Percentiles rank a stretch among this genome's conserved stretches.
Conservation (phyloP, 2,113 vertebrate species). For the Cichladusa arquata region DNA sequence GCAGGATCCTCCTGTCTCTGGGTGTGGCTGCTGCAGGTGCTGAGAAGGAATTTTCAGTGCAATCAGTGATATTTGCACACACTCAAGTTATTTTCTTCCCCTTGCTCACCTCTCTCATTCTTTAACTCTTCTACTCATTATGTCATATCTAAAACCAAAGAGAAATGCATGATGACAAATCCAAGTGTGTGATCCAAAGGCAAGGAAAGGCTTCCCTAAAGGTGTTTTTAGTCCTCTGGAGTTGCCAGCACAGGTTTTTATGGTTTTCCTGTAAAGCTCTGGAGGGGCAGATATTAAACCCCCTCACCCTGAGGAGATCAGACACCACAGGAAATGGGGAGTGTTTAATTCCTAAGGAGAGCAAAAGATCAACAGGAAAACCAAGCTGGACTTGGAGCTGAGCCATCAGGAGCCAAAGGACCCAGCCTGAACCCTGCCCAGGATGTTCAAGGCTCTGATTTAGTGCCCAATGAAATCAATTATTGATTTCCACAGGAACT, state of each 20-base stretch:
- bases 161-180: not conserved
- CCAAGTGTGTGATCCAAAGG: not conserved
- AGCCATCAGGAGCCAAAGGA: not conserved
- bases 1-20: not conserved
- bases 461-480: constrained; percentile 14
- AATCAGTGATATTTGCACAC: not conserved
- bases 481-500: constrained; percentile 24
- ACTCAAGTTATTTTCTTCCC: not conserved
- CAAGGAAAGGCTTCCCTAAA: not conserved
- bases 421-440: not conserved
- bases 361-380: not conserved
- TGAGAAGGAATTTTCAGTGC: not conserved
- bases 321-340: not conserved
- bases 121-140: not conserved
- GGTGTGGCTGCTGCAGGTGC: not conserved
- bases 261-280: not conserved
- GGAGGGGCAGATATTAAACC: not conserved
- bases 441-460: not conserved
- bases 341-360: not conserved
- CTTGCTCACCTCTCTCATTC: not conserved
- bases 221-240: not conserved
- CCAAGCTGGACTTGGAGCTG: not conserved
- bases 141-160: not conserved
- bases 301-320: not conserved
- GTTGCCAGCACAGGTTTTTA: not conserved